phyloP scores from a whole-genome alignment of 2,797 vertebrate genomes.

The Gymnothorax reevesii region DNA sequence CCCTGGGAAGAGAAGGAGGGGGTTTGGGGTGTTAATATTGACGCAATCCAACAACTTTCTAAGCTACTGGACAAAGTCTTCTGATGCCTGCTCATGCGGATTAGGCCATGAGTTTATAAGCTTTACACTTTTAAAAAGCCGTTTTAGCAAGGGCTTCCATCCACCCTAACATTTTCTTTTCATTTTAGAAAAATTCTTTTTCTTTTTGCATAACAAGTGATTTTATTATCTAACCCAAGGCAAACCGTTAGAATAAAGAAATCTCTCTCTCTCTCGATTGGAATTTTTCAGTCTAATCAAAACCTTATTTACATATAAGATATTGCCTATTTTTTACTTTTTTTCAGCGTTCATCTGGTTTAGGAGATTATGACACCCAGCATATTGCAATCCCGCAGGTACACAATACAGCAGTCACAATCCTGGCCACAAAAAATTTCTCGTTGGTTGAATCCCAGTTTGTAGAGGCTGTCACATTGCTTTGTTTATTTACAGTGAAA shows the following conservation, averaged over 20 bases:
- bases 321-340: no score
- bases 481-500: background rate
- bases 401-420: background rate
- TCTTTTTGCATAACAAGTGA: no score
- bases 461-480: constrained; percentile 25
- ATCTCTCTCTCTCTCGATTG: no score
- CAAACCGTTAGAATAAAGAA: no score
- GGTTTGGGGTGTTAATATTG: background rate
- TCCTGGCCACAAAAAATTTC: background rate
- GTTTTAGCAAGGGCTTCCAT: background rate
- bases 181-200: no score
- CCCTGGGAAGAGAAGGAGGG: background rate
- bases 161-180: no score
- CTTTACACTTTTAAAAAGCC: background rate
- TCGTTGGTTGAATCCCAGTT: background rate
- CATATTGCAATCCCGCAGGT: background rate
- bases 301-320: no score
- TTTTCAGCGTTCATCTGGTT: background rate
- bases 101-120: background rate
- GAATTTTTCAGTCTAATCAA: no score
- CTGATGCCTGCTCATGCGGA: background rate
- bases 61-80: constrained; percentile 21
- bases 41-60: constrained; percentile 20
- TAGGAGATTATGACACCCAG: background rate
- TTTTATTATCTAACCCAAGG: no score